phyloP scores from a whole-genome alignment of 1,140 invertebrate genomes.

The Hyles vespertilio region DNA sequence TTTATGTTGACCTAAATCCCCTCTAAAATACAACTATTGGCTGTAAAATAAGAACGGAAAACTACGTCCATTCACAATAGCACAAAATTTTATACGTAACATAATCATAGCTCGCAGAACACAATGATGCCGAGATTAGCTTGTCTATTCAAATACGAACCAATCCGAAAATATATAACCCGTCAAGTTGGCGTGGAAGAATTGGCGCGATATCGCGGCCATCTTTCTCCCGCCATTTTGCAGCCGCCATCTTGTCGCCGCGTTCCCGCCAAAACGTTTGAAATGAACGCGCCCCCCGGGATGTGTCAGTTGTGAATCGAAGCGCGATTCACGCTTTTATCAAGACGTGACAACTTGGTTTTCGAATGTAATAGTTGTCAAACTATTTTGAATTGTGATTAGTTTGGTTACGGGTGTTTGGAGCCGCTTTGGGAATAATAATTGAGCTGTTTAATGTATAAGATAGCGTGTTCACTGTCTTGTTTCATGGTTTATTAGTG shows the following conservation, averaged over 20 bases:
- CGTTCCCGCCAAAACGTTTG: conserved; percentile 56
- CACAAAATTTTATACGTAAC: too few species aligned
- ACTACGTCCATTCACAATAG: too few species aligned
- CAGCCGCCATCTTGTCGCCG: conserved; percentile 57
- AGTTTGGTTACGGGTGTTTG: too few species aligned
- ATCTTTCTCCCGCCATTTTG: conserved; percentile 22
- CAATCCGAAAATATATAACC: conserved; percentile 55
- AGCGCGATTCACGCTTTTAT: conserved; percentile 4
- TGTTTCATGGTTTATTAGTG: too few species aligned
- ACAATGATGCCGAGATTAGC: conserved; percentile 60
- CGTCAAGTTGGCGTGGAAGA: conserved; percentile 57
- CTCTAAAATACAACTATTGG: neutral
- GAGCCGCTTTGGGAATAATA: too few species aligned
- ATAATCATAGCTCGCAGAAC: conserved; percentile 6
- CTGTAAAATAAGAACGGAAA: too few species aligned
- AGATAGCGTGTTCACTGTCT: too few species aligned
- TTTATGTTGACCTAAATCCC: neutral
- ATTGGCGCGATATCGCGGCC: conserved; percentile 63
- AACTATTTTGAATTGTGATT: too few species aligned
- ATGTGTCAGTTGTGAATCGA: conserved; percentile 37
- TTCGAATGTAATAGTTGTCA: too few species aligned
- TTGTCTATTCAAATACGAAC: conserved; percentile 58
- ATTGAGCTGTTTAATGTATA: too few species aligned
- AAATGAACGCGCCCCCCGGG: conserved; percentile 53
- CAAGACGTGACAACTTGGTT: too few species aligned